Percentiles rank a stretch among this genome's conserved stretches.
phyloP scores from a whole-genome alignment of 2,113 vertebrate species.

The Caranx ignobilis region DNA sequence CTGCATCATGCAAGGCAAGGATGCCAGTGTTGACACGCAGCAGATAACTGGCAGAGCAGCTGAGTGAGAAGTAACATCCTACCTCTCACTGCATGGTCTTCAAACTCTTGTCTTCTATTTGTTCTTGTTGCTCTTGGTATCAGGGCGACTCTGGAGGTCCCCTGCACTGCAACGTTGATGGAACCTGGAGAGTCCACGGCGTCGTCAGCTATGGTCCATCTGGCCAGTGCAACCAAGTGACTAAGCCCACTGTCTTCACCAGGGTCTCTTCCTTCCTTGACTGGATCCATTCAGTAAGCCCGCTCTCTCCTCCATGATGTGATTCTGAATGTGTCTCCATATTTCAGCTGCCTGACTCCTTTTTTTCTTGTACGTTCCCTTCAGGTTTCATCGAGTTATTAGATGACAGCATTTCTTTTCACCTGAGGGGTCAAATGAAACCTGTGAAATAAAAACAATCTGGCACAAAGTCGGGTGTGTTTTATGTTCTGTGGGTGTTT shows the following conservation, averaged over 20 bases:
- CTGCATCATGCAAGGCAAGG: not conserved
- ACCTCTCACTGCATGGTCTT: not conserved
- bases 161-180: constrained; percentile 71
- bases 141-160: constrained; percentile 83
- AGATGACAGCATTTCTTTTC: not conserved
- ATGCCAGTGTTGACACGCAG: too few relatives aligned
- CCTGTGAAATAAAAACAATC: constrained; percentile 39
- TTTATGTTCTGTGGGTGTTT: not conserved
- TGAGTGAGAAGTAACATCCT: not conserved
- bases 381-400: not conserved
- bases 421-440: not conserved
- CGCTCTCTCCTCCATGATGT: not conserved
- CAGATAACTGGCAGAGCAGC: not conserved
- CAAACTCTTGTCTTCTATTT: constrained; percentile 6
- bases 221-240: constrained; percentile 73
- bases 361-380: not conserved
- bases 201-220: constrained; percentile 80
- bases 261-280: constrained; percentile 76
- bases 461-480: not conserved
- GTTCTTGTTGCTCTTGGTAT: constrained; percentile 8
- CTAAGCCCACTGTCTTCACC: constrained; percentile 82
- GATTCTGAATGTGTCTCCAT: not conserved
- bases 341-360: not conserved
- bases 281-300: constrained; percentile 78
- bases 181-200: constrained; percentile 76